phyloP scores from a whole-genome alignment of 2,113 vertebrate species.

The Oceanodroma tethys region DNA sequence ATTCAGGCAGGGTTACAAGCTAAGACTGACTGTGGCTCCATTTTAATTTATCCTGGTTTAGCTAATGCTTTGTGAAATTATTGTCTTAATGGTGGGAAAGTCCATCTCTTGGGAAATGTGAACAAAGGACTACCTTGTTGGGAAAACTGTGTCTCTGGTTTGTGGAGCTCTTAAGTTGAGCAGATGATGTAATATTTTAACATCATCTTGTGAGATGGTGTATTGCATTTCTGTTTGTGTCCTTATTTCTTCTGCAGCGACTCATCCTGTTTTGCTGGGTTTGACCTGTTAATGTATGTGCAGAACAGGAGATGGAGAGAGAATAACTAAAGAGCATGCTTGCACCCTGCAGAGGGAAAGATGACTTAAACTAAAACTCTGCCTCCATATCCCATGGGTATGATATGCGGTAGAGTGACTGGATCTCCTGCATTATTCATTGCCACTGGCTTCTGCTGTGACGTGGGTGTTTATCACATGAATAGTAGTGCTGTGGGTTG shows the following conservation, averaged over 20 bases:
- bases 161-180: background rate
- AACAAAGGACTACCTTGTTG: background rate
- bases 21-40: background rate
- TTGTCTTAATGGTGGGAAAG: background rate
- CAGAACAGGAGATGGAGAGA: background rate
- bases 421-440: conserved; percentile 57
- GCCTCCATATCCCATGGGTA: conserved; percentile 5
- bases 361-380: conserved; percentile 6
- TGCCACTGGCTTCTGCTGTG: conserved; percentile 7
- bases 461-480: conserved; percentile 26
- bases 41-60: background rate
- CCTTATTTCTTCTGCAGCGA: background rate
- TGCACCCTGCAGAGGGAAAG: background rate
- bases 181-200: background rate
- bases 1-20: background rate
- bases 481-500: conserved; percentile 26
- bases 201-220: background rate
- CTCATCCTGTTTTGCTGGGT: background rate
- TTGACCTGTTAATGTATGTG: background rate
- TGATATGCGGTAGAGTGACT: background rate
- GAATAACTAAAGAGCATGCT: background rate
- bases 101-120: background rate
- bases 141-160: background rate
- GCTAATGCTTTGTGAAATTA: background rate
- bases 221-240: background rate